A percentile compares a stretch with the other conserved stretches of the same genome.
Evolutionary conservation across 2,797 vertebrate species (phyloP).

Genomic region (Chiroxiphia lanceolata): DNA sequence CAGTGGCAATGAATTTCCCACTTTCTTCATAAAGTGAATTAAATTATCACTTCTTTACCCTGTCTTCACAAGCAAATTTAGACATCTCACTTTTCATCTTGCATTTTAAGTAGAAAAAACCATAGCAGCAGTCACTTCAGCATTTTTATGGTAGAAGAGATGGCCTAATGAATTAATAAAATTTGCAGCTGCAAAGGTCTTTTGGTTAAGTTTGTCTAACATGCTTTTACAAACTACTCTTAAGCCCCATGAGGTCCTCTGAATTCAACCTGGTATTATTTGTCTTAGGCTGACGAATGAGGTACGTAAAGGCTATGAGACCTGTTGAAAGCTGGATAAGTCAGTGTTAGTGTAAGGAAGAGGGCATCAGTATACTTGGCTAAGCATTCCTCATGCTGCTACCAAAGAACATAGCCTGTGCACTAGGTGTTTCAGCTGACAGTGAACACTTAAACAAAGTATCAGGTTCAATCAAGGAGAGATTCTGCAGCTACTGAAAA

Average conservation of each 20-base stretch:
- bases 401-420: neutral
- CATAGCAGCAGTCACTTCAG: neutral
- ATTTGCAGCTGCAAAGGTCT: neutral
- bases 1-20: neutral
- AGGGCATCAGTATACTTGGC: neutral
- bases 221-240: neutral
- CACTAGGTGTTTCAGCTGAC: neutral
- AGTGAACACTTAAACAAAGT: neutral
- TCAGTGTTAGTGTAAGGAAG: neutral
- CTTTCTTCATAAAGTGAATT: conserved; percentile 14
- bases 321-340: neutral
- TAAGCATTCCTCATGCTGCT: neutral
- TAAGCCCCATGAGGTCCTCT: neutral
- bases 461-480: neutral
- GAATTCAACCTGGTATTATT: neutral
- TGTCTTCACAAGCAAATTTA: neutral
- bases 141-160: neutral
- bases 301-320: neutral
- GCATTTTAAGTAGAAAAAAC: conserved; percentile 7
- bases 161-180: neutral
- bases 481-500: neutral
- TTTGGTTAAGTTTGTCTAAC: neutral
- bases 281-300: neutral
- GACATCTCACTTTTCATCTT: neutral
- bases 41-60: neutral